phyloP scores from a whole-genome alignment of 2,113 vertebrate genomes.

The Syngnathus typhle region DNA sequence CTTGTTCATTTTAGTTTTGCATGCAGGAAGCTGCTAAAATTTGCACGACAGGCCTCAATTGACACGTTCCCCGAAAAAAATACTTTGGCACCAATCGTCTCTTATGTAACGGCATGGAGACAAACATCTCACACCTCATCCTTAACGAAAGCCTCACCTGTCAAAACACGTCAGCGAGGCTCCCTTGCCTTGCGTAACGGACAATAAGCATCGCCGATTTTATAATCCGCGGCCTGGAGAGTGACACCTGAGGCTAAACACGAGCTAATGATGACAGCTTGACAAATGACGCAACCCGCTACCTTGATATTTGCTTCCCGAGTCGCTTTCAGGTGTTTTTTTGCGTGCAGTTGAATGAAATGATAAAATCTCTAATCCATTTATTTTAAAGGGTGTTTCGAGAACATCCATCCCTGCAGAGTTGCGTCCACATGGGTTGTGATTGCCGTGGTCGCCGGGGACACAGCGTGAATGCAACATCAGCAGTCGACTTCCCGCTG shows the following conservation, averaged over 20 bases:
- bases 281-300: conserved; percentile 15
- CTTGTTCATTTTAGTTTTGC: neutral
- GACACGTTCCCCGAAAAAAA: neutral
- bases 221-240: conserved; percentile 28
- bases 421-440: no score
- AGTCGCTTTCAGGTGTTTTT: conserved; percentile 2
- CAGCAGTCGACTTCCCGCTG: no score
- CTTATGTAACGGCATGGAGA: conserved; percentile 46
- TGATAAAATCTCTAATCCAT: no score
- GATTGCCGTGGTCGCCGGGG: no score
- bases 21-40: neutral
- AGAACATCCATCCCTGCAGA: no score
- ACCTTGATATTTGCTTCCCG: neutral
- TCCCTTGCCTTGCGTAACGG: conserved; percentile 22
- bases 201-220: conserved; percentile 44
- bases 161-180: conserved; percentile 28
- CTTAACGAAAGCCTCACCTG: conserved; percentile 30
- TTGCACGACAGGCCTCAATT: neutral
- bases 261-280: conserved; percentile 25
- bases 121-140: conserved; percentile 21
- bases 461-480: no score
- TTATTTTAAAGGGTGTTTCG: no score
- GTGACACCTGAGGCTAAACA: conserved; percentile 28
- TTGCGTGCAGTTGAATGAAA: no score
- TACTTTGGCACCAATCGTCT: conserved; percentile 24